Evolutionary conservation across 2,888 invertebrate species (phyloP).

Genomic region (Spodoptera exigua): DNA sequence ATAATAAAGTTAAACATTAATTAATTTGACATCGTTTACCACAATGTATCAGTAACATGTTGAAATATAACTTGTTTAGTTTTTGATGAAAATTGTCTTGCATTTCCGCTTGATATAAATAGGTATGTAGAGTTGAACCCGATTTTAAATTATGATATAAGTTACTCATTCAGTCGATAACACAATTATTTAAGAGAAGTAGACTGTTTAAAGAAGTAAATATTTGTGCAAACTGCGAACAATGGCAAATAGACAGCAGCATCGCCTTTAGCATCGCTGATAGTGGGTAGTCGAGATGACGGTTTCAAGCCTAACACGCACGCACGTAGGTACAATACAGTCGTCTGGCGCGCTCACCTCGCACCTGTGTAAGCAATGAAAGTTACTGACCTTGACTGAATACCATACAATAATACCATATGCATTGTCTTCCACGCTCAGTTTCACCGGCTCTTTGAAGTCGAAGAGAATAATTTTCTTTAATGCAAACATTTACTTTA

Average conservation of each 20-base stretch:
- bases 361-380: conserved; percentile 71
- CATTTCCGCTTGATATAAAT: conserved; percentile 23
- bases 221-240: conserved; percentile 9
- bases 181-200: too few species aligned
- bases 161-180: conserved; percentile 4
- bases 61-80: conserved; percentile 45
- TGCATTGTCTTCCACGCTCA: conserved; percentile 40
- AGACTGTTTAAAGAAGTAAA: not conserved
- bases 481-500: too few species aligned
- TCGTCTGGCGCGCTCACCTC: conserved; percentile 53
- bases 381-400: conserved; percentile 67
- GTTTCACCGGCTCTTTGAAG: conserved; percentile 19
- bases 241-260: conserved; percentile 30
- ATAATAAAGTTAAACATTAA: conserved; percentile 45
- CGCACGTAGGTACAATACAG: conserved; percentile 26
- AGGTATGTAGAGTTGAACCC: conserved; percentile 19
- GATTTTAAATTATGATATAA: conserved; percentile 14
- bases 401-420: conserved; percentile 49
- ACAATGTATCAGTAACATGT: conserved; percentile 43
- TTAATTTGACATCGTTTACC: conserved; percentile 51
- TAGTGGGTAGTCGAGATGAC: conserved; percentile 34
- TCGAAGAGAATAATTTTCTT: conserved; percentile 20
- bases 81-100: conserved; percentile 41
- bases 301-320: conserved; percentile 48
- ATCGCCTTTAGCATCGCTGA: conserved; percentile 18